These are phyloP conservation scores for Coracopsis vasa DNA, from an alignment of 2,113 vertebrate genomes.

Conservation along the genomic window DNA sequence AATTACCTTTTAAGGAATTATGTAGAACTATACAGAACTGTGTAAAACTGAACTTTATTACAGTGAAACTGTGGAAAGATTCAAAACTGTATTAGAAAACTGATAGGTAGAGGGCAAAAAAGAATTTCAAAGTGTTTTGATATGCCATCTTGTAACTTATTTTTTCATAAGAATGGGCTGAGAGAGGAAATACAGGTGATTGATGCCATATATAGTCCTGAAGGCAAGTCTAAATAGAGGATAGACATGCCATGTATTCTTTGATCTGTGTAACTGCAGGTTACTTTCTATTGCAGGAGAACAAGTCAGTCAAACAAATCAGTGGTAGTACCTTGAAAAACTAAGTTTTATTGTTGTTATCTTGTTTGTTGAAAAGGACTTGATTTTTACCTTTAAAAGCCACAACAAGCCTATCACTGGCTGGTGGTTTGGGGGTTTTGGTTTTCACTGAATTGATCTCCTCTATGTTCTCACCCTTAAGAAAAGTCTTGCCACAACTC, in stretches of 20 bases:
- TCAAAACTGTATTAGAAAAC: not conserved
- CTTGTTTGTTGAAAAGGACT: not conserved
- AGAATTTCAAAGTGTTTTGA: not conserved
- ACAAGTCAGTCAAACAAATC: not conserved
- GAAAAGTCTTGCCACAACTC: constrained; percentile 34
- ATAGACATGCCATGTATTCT: not conserved
- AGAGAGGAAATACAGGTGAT: not conserved
- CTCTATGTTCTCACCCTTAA: constrained; percentile 1
- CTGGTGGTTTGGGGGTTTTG: not conserved
- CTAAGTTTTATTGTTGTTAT: not conserved
- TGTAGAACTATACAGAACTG: not conserved
- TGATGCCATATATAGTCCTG: not conserved
- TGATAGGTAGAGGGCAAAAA: not conserved
- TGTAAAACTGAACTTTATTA: not conserved
- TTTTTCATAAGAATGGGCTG: not conserved
- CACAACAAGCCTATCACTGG: not conserved
- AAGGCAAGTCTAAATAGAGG: not conserved
- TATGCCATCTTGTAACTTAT: not conserved
- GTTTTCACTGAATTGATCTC: not conserved
- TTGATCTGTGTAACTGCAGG: not conserved
- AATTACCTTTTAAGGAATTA: not conserved
- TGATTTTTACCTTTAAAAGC: not conserved
- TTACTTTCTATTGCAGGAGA: not conserved
- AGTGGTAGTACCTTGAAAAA: not conserved
- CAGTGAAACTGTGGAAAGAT: not conserved